These are phyloP conservation scores for Acheta domesticus DNA, from an alignment of 2,888 invertebrate species.

Conservation along the genomic window DNA sequence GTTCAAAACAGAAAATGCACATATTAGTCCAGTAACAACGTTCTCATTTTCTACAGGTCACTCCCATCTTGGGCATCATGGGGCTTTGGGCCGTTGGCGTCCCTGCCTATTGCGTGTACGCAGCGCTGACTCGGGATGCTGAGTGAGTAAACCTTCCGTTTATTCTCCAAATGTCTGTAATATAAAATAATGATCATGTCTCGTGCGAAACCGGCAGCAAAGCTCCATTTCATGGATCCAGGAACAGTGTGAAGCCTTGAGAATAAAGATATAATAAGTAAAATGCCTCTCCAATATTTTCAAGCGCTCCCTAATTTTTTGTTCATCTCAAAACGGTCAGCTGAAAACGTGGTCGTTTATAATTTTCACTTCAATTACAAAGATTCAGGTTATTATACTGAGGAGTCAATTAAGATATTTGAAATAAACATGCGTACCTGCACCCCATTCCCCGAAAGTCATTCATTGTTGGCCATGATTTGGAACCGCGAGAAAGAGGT, in stretches of 20 bases:
- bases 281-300: too few species aligned
- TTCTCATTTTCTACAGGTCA: slow-evolving; percentile 41
- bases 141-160: slow-evolving; percentile 35
- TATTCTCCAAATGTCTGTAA: slow-evolving; percentile 26
- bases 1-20: slow-evolving; percentile 32
- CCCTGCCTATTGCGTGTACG: slow-evolving; percentile 34
- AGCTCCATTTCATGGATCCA: neutral
- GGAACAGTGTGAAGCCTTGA: neutral
- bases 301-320: too few species aligned
- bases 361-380: too few species aligned
- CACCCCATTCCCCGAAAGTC: too few species aligned
- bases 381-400: too few species aligned
- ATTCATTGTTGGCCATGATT: too few species aligned
- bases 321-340: too few species aligned
- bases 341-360: too few species aligned
- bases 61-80: slow-evolving; percentile 39
- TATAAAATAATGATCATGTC: slow-evolving; percentile 40
- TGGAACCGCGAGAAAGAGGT: too few species aligned
- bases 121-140: slow-evolving; percentile 33
- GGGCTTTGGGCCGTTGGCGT: slow-evolving; percentile 19
- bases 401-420: too few species aligned
- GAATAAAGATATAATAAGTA: neutral
- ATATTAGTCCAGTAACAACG: neutral
- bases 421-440: too few species aligned
- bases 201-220: neutral